These are phyloP conservation scores for Monopis laevigella DNA, from an alignment of 2,888 invertebrate genomes.

Conservation along the genomic window DNA sequence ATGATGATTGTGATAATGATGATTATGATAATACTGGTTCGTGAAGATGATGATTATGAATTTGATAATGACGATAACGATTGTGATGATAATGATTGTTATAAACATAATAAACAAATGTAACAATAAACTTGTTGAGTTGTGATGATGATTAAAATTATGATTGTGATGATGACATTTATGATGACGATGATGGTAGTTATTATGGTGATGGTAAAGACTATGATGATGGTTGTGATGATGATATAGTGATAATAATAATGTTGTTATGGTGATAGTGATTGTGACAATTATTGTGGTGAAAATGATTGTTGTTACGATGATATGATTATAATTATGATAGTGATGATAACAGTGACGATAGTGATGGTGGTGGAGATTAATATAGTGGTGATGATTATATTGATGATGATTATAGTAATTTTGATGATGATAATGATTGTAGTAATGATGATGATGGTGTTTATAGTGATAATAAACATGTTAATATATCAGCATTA, in stretches of 20 bases:
- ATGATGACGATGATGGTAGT: not conserved
- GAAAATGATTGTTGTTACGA: no score
- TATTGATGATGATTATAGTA: not conserved
- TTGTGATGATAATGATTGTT: not conserved
- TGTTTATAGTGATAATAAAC: not conserved
- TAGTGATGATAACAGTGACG: not conserved
- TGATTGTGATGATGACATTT: not conserved
- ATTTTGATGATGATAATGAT: conserved; percentile 4
- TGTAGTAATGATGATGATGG: not conserved
- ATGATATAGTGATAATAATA: no score
- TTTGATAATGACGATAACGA: not conserved
- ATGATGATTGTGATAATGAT: no score
- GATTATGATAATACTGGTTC: no score
- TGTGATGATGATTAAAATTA: not conserved
- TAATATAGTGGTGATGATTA: not conserved
- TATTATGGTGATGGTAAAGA: not conserved
- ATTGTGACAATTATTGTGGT: not conserved
- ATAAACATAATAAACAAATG: no score
- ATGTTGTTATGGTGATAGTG: conserved; percentile 6
- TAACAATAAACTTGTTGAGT: not conserved
- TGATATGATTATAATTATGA: no score
- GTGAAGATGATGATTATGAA: not conserved
- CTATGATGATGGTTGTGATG: not conserved
- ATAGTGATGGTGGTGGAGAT: conserved; percentile 1
- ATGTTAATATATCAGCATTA: not conserved